Evolutionary conservation across 2,113 vertebrate species (phyloP).

Genomic region (Dinomys branickii): DNA sequence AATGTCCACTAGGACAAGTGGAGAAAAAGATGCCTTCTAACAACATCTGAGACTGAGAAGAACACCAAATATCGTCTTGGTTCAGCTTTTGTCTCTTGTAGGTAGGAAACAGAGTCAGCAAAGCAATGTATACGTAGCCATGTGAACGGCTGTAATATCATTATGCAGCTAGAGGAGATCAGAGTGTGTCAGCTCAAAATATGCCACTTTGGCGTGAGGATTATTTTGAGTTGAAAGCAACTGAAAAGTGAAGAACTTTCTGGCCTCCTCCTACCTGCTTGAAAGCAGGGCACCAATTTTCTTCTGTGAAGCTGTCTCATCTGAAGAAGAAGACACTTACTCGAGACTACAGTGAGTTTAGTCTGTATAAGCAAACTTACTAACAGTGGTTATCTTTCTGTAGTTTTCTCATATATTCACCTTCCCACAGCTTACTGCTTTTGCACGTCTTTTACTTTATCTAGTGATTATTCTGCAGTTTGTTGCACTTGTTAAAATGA

Average conservation of each 20-base stretch:
- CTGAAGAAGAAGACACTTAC: not conserved
- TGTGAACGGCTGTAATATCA: not conserved
- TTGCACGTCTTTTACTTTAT: not conserved
- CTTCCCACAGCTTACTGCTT: not conserved
- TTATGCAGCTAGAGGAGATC: not conserved
- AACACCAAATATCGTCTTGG: not conserved
- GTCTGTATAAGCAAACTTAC: not conserved
- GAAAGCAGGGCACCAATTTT: not conserved
- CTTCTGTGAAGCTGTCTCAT: not conserved
- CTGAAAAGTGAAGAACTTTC: constrained; percentile 4
- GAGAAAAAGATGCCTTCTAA: not conserved
- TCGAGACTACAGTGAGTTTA: not conserved
- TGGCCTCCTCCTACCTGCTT: not conserved
- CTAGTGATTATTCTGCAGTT: not conserved
- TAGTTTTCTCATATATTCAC: not conserved
- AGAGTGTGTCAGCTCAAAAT: not conserved
- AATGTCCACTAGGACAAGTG: not conserved
- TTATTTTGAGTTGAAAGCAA: not conserved
- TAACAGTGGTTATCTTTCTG: not conserved
- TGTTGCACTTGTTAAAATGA: not conserved
- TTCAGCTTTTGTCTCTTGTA: not conserved
- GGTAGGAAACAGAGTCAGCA: not conserved
- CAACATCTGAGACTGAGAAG: constrained; percentile 5
- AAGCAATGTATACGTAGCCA: not conserved
- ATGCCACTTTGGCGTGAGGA: not conserved